These are phyloP conservation scores for Pocillopora damicornis DNA, from an alignment of 64 coral and sea anemone species.

Conservation along the genomic window DNA sequence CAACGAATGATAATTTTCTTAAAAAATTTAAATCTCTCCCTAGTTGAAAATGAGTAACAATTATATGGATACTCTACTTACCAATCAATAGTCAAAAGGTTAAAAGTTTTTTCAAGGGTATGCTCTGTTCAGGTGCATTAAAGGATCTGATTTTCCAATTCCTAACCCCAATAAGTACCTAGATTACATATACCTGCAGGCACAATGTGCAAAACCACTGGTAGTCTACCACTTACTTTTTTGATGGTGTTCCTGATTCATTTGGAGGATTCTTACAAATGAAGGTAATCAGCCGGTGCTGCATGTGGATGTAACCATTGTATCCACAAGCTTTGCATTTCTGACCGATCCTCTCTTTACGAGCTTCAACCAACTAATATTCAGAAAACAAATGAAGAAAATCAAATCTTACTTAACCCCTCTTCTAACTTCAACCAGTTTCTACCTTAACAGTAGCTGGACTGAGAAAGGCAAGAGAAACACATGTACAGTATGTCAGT, in stretches of 20 bases:
- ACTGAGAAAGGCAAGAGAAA: not conserved
- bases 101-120: too few species aligned
- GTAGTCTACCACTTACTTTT: constrained; percentile 66
- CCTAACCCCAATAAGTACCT: too few species aligned
- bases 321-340: constrained; percentile 90
- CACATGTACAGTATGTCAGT: not conserved
- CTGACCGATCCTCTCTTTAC: constrained; percentile 91
- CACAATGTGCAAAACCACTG: too few species aligned
- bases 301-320: constrained; percentile 71
- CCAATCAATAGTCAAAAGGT: too few species aligned
- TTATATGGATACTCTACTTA: too few species aligned
- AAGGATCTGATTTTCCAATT: too few species aligned
- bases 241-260: constrained; percentile 86
- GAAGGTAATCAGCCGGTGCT: constrained; percentile 92
- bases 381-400: not conserved
- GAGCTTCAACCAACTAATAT: constrained; percentile 69
- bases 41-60: too few species aligned
- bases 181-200: too few species aligned
- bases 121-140: too few species aligned
- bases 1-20: too few species aligned
- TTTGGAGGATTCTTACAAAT: constrained; percentile 97
- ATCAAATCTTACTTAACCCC: not conserved
- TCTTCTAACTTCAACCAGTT: not conserved
- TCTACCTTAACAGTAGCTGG: not conserved
- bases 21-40: too few species aligned